Percentiles rank a stretch among this genome's conserved stretches.
Conservation (phyloP, 2,797 vertebrate genomes). For the Miichthys miiuy region DNA sequence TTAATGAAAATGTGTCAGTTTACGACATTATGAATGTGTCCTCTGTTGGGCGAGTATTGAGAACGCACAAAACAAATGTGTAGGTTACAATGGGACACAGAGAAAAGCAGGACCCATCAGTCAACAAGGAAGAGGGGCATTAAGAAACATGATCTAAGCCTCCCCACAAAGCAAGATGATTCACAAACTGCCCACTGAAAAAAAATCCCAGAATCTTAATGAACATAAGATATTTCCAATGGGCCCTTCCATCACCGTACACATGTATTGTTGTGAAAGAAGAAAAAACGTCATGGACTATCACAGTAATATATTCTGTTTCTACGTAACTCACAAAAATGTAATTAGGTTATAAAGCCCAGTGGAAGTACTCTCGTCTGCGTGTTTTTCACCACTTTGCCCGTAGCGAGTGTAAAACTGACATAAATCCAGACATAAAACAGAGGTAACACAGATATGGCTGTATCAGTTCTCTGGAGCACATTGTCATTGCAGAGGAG, state of each 20-base stretch:
- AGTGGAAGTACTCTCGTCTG: conserved; percentile 26
- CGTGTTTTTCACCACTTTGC: conserved; percentile 50
- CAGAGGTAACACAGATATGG: conserved; percentile 72
- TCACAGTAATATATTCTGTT: conserved; percentile 32
- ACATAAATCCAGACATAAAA: conserved; percentile 67
- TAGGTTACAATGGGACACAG: conserved; percentile 64
- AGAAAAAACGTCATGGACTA: conserved; percentile 24
- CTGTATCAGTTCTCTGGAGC: conserved; percentile 79
- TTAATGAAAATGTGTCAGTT: conserved; percentile 51
- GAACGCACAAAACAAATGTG: conserved; percentile 59
- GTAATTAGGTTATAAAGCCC: conserved; percentile 53
- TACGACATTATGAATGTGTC: conserved; percentile 64
- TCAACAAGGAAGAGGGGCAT: conserved; percentile 72
- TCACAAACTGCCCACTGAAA: conserved; percentile 64
- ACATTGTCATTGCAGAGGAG: conserved; percentile 77
- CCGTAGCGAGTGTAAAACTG: conserved; percentile 59
- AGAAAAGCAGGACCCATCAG: conserved; percentile 67
- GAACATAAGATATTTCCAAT: conserved; percentile 70
- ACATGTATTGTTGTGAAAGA: conserved; percentile 31
- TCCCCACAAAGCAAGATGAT: conserved; percentile 70
- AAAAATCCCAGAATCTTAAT: conserved; percentile 75
- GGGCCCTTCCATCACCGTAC: conserved; percentile 52
- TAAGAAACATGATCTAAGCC: conserved; percentile 77
- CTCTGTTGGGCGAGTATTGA: conserved; percentile 58
- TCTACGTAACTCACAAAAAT: conserved; percentile 44